Base-by-base conservation (phyloP, 2,888 invertebrate genomes). In the Koerneria pararmatus region DNA sequence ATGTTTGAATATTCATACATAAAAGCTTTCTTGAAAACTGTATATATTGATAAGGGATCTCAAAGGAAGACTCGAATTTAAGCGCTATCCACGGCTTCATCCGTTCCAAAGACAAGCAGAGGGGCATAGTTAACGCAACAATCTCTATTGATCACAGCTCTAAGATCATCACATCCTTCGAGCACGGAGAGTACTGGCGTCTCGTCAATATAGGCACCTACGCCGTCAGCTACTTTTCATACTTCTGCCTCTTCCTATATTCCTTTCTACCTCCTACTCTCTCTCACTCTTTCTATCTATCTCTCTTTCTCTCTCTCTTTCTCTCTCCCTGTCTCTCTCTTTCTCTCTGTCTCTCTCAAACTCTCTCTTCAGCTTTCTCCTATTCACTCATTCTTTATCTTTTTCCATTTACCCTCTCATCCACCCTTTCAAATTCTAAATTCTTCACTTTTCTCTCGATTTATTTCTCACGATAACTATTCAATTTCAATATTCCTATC, bases 141-240 rank as follows among this genome's bases (percentile, higher is more conserved):
- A 88, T 98, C 53, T 85, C 87, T 31, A 89, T 97, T 1, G 11
- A 53, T 53, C 24, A 11, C 11, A 89, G 92, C 66, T 86, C 89
- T 59, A 93, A 95, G 83, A 88, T 89, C 65, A 88, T 97, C 11
- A 88, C 88, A 1, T 90, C 91, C 0, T 91, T 91, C 0, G 87
- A 87, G 54, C 87, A 88, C 32, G 97, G 97, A 8, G 93, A 95
- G 84, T 98, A 90, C 85, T 98, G 95, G 95, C 87, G 97, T 69
- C 86, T 97, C 60, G 86, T 97, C 29, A 85, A 91, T 27, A 93
- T 95, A 0, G 95, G 95, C 69, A 87, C 87, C 3, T 97, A 95
- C 84, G 74, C 80, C 64, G 79, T 79, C 32, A 32, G 37, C 51
- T 27, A 3, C 51, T 1, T 51, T 27, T 29, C 51, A 29, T 51